Conservation (phyloP, 2,888 invertebrate species). For the Drosophila percnosoma region DNA sequence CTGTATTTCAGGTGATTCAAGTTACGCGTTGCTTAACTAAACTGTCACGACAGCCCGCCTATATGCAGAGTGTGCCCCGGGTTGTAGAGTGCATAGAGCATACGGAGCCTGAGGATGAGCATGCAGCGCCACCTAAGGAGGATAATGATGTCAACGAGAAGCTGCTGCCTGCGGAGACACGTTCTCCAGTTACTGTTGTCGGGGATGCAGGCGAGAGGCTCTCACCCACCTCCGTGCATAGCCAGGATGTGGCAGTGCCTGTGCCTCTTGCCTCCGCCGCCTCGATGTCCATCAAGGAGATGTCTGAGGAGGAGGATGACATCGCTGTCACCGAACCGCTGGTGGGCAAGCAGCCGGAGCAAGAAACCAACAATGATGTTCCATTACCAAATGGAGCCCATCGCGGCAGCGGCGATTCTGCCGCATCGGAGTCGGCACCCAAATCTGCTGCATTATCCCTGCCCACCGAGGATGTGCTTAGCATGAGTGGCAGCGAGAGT, state of each 20-base stretch:
- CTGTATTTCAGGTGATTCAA: background rate
- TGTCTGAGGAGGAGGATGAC: conserved; percentile 81
- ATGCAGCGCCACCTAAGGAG: conserved; percentile 38
- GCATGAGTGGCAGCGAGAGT: conserved; percentile 75
- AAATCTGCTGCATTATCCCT: conserved; percentile 81
- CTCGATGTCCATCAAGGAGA: conserved; percentile 81
- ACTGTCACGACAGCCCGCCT: conserved; percentile 51
- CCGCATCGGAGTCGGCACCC: conserved; percentile 60
- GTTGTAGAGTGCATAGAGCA: conserved; percentile 77
- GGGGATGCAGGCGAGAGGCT: conserved; percentile 57
- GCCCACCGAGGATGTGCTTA: conserved; percentile 71
- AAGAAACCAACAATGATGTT: conserved; percentile 28
- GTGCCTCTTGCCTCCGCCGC: conserved; percentile 69
- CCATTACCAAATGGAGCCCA: conserved; percentile 43
- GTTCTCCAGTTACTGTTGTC: conserved; percentile 14
- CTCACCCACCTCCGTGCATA: conserved; percentile 70
- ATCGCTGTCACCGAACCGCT: conserved; percentile 58
- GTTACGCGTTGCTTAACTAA: background rate
- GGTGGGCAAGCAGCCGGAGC: conserved; percentile 50
- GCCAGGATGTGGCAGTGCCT: conserved; percentile 69
- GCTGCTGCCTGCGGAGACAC: conserved; percentile 63
- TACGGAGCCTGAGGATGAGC: conserved; percentile 46
- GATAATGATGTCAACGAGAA: conserved; percentile 71
- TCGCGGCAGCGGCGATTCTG: conserved; percentile 70
- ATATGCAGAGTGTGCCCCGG: conserved; percentile 77